Percentiles rank a stretch among this genome's conserved stretches.
These are phyloP conservation scores for Falco rusticolus DNA, from an alignment of 2,797 vertebrate genomes.

Conservation along the genomic window DNA sequence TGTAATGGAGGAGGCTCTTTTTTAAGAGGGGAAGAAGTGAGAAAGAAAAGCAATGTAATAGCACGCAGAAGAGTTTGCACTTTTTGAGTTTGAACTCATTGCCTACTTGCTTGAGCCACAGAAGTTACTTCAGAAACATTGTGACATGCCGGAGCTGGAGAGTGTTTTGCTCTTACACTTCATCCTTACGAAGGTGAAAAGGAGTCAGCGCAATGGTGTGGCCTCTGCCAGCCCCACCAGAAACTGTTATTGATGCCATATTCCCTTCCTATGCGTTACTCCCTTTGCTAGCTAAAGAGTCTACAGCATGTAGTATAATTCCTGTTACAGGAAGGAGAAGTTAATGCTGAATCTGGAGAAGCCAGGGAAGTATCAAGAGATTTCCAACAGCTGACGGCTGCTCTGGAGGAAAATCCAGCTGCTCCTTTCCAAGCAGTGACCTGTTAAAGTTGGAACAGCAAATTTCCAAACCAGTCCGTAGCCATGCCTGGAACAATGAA, in stretches of 20 bases:
- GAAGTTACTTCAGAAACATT: neutral
- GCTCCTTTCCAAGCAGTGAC: slow-evolving; percentile 56
- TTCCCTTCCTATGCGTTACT: neutral
- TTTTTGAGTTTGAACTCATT: neutral
- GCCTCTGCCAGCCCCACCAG: neutral
- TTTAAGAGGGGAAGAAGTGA: neutral
- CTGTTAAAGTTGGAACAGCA: slow-evolving; percentile 49
- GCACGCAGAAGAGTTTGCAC: neutral
- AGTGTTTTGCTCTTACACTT: neutral
- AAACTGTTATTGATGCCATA: neutral
- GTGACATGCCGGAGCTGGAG: neutral
- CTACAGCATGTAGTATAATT: slow-evolving; percentile 16
- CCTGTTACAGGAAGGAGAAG: slow-evolving; percentile 54
- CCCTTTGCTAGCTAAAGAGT: neutral
- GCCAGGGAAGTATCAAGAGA: slow-evolving; percentile 57
- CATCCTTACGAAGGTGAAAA: neutral
- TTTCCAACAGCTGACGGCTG: slow-evolving; percentile 60
- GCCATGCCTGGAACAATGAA: slow-evolving; percentile 40
- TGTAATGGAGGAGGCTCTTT: neutral
- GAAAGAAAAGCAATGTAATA: neutral
- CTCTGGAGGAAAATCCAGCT: slow-evolving; percentile 65
- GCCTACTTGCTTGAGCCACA: neutral
- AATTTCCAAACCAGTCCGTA: slow-evolving; percentile 41
- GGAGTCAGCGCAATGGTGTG: neutral
- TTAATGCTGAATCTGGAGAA: slow-evolving; percentile 44